A percentile compares a stretch with the other conserved stretches of the same genome.
Conservation (phyloP, 1,140 invertebrate genomes). For the Druon quercuslanigerum region DNA sequence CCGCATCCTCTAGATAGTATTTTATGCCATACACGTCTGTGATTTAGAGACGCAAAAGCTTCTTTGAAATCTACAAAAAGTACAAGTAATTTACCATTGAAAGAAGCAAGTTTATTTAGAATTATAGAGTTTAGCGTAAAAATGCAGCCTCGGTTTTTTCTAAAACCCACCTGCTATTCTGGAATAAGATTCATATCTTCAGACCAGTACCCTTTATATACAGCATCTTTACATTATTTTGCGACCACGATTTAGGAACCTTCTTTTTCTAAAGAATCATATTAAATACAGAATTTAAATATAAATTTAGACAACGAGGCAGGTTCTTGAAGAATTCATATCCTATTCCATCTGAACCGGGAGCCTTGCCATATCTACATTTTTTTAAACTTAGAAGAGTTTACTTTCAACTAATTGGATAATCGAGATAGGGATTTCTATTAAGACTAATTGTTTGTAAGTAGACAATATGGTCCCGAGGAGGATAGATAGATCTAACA, state of each 20-base stretch:
- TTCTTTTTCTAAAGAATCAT: constrained; percentile 21
- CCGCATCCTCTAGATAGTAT: background rate
- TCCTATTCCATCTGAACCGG: constrained; percentile 41
- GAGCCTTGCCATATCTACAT: too few relatives aligned
- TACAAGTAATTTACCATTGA: constrained; percentile 17
- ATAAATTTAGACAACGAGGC: constrained; percentile 18
- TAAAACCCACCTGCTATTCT: too few relatives aligned
- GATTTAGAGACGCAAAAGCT: constrained; percentile 36
- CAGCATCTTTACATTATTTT: constrained; percentile 30
- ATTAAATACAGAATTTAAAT: constrained; percentile 37
- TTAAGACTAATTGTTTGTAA: too few relatives aligned
- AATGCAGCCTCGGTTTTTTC: constrained; percentile 51
- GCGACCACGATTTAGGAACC: constrained; percentile 33
- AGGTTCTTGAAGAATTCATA: constrained; percentile 41
- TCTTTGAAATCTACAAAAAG: constrained; percentile 40
- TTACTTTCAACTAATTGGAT: constrained; percentile 32
- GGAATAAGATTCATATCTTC: constrained; percentile 46
- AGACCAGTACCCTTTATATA: constrained; percentile 56
- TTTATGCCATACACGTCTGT: constrained; percentile 36
- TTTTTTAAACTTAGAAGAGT: constrained; percentile 17
- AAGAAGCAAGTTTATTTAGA: constrained; percentile 36
- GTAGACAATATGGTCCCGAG: background rate
- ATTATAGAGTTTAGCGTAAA: constrained; percentile 44
- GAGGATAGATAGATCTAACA: too few relatives aligned
- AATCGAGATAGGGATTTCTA: too few relatives aligned